Percentiles rank a stretch among this genome's conserved stretches.
phyloP scores from a whole-genome alignment of 2,113 vertebrate genomes.

The Clarias magur region DNA sequence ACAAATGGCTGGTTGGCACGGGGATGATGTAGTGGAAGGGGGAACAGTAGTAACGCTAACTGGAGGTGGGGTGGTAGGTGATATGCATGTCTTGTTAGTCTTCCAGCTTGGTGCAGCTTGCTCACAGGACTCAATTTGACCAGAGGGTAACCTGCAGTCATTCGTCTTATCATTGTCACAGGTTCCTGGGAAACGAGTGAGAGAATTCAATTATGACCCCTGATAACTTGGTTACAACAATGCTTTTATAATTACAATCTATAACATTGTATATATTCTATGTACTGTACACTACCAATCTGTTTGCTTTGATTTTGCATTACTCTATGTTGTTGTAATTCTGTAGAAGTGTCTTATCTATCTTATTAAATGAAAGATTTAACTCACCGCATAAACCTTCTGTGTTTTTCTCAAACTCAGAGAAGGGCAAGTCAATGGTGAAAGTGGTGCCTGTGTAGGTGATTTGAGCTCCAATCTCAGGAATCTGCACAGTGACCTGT shows the following conservation, averaged over 20 bases:
- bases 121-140: constrained; percentile 70
- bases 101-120: constrained; percentile 76
- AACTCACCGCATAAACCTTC: constrained; percentile 93
- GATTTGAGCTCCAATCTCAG: constrained; percentile 67
- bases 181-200: constrained; percentile 70
- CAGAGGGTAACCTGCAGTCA: constrained; percentile 79
- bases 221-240: neutral
- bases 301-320: neutral
- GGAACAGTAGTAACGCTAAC: neutral
- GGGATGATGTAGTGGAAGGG: neutral
- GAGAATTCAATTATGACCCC: neutral
- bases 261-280: neutral
- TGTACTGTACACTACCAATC: neutral
- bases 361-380: neutral
- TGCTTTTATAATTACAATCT: neutral
- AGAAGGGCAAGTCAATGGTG: constrained; percentile 76
- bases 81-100: constrained; percentile 53
- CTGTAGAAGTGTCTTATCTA: neutral
- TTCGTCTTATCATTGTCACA: constrained; percentile 81
- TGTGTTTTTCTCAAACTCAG: constrained; percentile 80
- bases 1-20: constrained; percentile 70
- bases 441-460: constrained; percentile 77
- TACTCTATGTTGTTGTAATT: neutral
- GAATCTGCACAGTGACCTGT: constrained; percentile 75
- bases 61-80: constrained; percentile 49